A percentile compares a stretch with the other conserved stretches of the same genome.
These are phyloP conservation scores for Nothoprocta perdicaria DNA, from an alignment of 2,113 vertebrate species.

Conservation along the genomic window DNA sequence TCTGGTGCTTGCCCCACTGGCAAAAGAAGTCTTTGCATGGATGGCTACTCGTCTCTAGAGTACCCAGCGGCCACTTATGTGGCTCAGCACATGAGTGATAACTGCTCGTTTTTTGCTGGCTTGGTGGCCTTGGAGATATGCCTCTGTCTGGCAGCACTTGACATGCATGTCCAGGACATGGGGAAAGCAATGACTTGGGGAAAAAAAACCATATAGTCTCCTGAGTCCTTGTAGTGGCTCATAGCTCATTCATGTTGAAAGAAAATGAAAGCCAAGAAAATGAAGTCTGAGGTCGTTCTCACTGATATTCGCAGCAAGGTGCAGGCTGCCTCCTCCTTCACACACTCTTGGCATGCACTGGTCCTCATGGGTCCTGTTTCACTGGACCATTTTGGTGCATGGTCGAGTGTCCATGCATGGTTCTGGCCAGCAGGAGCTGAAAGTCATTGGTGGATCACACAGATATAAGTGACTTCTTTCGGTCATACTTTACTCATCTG, in stretches of 20 bases:
- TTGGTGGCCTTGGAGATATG: too few relatives aligned
- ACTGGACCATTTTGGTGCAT: too few relatives aligned
- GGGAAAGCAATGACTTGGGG: background rate
- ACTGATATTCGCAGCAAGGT: accelerated
- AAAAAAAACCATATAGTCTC: background rate
- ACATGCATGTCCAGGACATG: background rate
- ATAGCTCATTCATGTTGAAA: background rate
- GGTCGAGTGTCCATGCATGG: accelerated
- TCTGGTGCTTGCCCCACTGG: too few relatives aligned
- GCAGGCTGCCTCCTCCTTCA: background rate
- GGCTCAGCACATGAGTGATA: too few relatives aligned
- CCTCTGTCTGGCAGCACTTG: background rate
- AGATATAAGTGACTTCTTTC: background rate
- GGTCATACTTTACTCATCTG: background rate
- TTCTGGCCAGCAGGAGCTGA: background rate
- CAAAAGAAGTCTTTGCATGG: too few relatives aligned
- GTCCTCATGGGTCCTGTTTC: background rate
- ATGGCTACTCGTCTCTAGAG: too few relatives aligned
- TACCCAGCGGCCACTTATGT: too few relatives aligned
- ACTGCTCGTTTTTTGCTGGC: too few relatives aligned
- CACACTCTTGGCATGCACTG: accelerated
- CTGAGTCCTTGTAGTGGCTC: background rate
- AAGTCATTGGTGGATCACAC: background rate
- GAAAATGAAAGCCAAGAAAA: background rate
- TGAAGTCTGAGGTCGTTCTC: background rate